A percentile compares a stretch with the other conserved stretches of the same genome.
Evolutionary conservation across 2,797 vertebrate genomes (phyloP).

Genomic region (Hirundo rustica): DNA sequence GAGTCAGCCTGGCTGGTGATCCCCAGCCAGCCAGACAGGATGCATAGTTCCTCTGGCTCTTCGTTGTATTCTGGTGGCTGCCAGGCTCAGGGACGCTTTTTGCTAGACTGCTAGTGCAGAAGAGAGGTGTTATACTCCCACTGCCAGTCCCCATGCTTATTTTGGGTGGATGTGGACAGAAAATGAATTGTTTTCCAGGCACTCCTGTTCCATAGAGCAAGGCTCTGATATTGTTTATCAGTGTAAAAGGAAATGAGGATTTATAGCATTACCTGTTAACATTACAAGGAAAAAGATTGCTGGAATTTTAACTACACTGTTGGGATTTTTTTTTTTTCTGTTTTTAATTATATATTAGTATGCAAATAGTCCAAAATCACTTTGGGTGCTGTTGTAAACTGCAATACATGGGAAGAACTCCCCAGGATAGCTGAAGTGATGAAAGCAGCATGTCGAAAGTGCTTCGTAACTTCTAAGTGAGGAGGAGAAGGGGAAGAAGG

Average conservation of each 20-base stretch:
- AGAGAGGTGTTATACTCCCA: not conserved
- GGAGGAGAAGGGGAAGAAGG: not conserved
- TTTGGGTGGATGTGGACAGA: not conserved
- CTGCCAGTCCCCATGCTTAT: not conserved
- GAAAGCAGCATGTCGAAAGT: not conserved
- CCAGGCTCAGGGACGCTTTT: not conserved
- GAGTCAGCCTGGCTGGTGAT: slow-evolving; percentile 1
- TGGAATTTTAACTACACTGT: not conserved
- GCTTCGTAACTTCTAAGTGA: not conserved
- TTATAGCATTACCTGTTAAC: slow-evolving; percentile 8
- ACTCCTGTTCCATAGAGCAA: not conserved
- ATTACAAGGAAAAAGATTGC: not conserved
- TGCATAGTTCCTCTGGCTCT: not conserved
- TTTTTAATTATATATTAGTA: slow-evolving; percentile 43
- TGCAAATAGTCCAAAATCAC: slow-evolving; percentile 17
- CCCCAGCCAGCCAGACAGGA: not conserved
- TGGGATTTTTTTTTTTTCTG: not conserved
- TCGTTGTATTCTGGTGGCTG: not conserved
- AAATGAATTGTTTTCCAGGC: not conserved
- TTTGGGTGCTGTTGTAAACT: not conserved
- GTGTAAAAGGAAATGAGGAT: slow-evolving; percentile 23
- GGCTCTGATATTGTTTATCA: not conserved
- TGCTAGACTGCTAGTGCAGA: not conserved
- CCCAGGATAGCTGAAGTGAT: not conserved
- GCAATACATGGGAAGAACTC: not conserved